These are phyloP conservation scores for Drosophila mayaguana DNA, from an alignment of 2,888 invertebrate genomes.

Conservation along the genomic window DNA sequence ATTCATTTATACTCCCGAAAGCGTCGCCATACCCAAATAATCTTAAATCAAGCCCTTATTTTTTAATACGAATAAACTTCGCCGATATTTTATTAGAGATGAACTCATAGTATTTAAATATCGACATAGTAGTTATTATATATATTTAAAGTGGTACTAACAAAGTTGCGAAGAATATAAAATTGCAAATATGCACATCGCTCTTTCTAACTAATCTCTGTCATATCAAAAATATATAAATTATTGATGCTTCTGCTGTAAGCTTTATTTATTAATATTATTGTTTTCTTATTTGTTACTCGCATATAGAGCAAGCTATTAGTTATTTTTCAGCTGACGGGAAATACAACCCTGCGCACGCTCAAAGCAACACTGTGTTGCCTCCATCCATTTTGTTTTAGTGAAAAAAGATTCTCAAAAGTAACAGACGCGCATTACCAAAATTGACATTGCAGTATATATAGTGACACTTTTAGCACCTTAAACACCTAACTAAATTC, in stretches of 20 bases:
- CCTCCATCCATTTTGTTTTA: conserved; percentile 77
- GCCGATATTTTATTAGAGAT: conserved; percentile 25
- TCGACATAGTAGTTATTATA: background rate
- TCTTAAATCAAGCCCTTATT: background rate
- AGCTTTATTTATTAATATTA: background rate
- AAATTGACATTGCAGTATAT: conserved; percentile 62
- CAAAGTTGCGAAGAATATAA: background rate
- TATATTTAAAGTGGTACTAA: background rate
- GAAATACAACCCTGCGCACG: conserved; percentile 70
- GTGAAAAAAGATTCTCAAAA: conserved; percentile 72
- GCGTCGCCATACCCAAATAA: background rate
- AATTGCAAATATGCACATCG: background rate
- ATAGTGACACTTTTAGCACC: conserved; percentile 47
- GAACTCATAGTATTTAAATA: conserved; percentile 14
- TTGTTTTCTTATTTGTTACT: conserved; percentile 16
- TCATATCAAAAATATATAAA: background rate
- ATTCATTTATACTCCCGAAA: background rate
- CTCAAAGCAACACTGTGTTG: conserved; percentile 64
- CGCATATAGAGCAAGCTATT: conserved; percentile 24
- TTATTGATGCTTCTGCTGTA: too few relatives aligned
- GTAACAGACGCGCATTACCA: conserved; percentile 67
- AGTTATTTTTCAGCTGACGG: conserved; percentile 39
- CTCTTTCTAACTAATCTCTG: background rate
- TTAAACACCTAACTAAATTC: conserved; percentile 56
- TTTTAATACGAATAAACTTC: background rate